A percentile compares a stretch with the other conserved stretches of the same genome.
Evolutionary conservation across 2,113 vertebrate species (phyloP).

Genomic region (Engystomops pustulosus): DNA sequence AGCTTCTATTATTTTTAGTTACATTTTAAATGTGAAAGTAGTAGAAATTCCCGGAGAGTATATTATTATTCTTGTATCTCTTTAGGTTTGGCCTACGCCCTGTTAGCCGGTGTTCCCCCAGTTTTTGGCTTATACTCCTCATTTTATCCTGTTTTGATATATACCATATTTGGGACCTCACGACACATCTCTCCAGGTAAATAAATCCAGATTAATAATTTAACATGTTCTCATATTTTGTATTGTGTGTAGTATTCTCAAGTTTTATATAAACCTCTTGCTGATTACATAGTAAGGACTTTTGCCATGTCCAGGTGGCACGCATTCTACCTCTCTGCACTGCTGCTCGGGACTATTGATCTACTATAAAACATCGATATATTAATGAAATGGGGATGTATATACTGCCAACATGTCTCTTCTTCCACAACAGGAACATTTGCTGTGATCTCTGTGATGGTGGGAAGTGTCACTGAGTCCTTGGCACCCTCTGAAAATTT

Average conservation of each 20-base stretch:
- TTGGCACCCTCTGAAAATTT: constrained; percentile 78
- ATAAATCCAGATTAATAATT: constrained; percentile 58
- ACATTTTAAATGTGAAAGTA: no score
- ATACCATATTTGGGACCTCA: constrained; percentile 92
- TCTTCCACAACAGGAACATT: constrained; percentile 82
- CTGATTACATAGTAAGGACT: no score
- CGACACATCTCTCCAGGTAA: constrained; percentile 92
- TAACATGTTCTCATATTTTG: no score
- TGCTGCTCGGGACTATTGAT: no score
- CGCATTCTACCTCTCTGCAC: no score
- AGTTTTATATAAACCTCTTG: no score
- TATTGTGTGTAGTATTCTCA: no score
- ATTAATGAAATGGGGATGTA: no score
- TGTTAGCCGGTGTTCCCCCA: constrained; percentile 86
- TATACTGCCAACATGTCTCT: not conserved
- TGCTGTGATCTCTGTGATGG: constrained; percentile 94
- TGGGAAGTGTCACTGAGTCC: constrained; percentile 86
- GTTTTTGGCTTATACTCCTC: constrained; percentile 91
- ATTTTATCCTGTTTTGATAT: constrained; percentile 88
- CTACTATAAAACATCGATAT: no score
- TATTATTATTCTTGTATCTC: not conserved
- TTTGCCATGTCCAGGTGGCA: no score
- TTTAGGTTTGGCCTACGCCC: constrained; percentile 90
- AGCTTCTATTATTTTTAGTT: not conserved
- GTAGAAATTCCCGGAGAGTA: not conserved